These are phyloP conservation scores for Spisula solida DNA, from an alignment of 2,888 invertebrate genomes.

Conservation along the genomic window DNA sequence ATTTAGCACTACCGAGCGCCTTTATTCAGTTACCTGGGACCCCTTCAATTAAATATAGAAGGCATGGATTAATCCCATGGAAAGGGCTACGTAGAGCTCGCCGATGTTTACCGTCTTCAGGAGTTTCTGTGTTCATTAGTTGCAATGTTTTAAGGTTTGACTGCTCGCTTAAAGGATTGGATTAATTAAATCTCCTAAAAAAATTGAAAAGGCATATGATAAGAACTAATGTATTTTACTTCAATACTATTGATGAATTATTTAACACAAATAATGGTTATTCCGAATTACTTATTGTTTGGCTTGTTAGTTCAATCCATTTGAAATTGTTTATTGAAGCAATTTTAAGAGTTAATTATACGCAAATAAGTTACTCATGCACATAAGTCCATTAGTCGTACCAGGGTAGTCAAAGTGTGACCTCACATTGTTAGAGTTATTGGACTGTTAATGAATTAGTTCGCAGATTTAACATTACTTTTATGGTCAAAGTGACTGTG, in stretches of 20 bases:
- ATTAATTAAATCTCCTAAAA: no score
- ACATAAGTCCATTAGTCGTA: background rate
- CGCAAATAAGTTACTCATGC: background rate
- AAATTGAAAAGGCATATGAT: no score
- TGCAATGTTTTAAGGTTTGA: background rate
- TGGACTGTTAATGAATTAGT: background rate
- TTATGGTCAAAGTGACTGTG: background rate
- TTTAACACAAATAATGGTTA: background rate
- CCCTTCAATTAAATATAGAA: no score
- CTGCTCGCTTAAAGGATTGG: no score
- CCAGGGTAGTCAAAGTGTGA: background rate
- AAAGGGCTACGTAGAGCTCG: no score
- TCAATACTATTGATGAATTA: conserved; percentile 17
- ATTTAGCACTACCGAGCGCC: no score
- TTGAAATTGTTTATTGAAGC: background rate
- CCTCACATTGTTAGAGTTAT: background rate
- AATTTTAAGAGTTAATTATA: background rate
- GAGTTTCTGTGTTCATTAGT: no score
- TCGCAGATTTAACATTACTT: background rate
- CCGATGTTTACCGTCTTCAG: no score
- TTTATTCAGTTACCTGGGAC: no score
- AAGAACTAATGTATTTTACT: background rate
- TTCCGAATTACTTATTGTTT: conserved; percentile 15
- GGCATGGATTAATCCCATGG: no score
- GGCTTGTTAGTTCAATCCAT: background rate